Base-by-base conservation (phyloP, 2,888 invertebrate species). In the Drymonia ruficornis region DNA sequence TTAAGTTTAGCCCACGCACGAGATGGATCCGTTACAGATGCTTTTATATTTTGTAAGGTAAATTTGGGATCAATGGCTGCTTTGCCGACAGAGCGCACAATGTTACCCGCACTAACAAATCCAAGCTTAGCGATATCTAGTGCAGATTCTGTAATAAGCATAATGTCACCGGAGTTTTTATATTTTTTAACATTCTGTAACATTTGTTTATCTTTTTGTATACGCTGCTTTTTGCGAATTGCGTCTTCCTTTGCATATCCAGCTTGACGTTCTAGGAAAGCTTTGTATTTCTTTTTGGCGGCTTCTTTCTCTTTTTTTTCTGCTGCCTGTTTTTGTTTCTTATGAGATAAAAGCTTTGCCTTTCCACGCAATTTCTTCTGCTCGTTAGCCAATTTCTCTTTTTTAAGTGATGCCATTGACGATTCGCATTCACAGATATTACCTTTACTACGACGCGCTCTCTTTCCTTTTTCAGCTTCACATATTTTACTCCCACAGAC, bases 101-200 rank as follows among this genome's bases (percentile, higher is more conserved):
- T 51, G 12, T 62, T 52, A 11, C n/a, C 47, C 28, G 44, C 49
- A 9, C 56, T 53, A 0, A 44, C 52, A 52, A 55, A 47, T 28
- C 61, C 53, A 19, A 69, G 55, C 52, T 67, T 61, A 52, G 57
- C 47, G 6, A 64, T 52, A 46, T 68, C 64, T 18, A 65, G 29
- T 15, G 55, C 8, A 23, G 79, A 73, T 54, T 80, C 78, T 8
- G 70, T 58, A 2, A 66, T 45, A 18, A 75, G 56, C 6, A 57
- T 12, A 4, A 51, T 4, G 40, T 74, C 74, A 54, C 58, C 42
- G 4, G 63, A 49, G 9, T 66, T 52, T 53, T 63, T 72, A 36
- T 43, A 49, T 50, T 56, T 61, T 31, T 58, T 52, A 3, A 67
- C 53, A 53, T 59, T 65, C 38, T 55, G 57, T 16, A 67, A 62